Conservation (phyloP, 2,888 invertebrate species). For the Himalopsyche anomala region DNA sequence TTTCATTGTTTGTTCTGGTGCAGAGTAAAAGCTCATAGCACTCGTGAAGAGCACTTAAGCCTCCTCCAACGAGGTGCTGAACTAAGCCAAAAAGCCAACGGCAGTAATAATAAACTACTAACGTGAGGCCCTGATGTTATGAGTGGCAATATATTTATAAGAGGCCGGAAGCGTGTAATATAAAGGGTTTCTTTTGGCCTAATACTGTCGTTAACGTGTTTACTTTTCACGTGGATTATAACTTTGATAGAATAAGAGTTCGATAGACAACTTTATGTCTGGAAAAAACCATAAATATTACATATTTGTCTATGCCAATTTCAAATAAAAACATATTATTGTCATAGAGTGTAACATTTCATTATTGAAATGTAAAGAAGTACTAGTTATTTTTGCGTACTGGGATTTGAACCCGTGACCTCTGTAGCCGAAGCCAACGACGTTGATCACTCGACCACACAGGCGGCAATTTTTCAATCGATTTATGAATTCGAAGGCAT, state of each 20-base stretch:
- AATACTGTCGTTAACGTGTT: slow-evolving; percentile 42
- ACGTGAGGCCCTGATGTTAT: slow-evolving; percentile 27
- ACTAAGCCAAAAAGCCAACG: slow-evolving; percentile 9
- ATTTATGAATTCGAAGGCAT: no score
- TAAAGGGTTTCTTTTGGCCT: slow-evolving; percentile 38
- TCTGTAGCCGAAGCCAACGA: no score
- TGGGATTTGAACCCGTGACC: no score
- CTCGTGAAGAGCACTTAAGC: slow-evolving; percentile 39
- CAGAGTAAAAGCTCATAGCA: slow-evolving; percentile 45
- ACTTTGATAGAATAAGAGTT: neutral
- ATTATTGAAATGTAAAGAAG: no score
- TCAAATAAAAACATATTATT: no score
- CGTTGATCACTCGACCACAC: no score
- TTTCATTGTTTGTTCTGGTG: slow-evolving; percentile 45
- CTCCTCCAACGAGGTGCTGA: slow-evolving; percentile 44
- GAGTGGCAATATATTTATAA: slow-evolving; percentile 43
- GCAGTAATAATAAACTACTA: slow-evolving; percentile 48
- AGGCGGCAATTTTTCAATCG: no score
- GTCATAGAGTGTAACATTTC: no score
- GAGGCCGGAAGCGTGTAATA: slow-evolving; percentile 38
- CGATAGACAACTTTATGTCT: neutral
- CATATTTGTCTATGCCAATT: no score
- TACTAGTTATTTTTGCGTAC: no score
- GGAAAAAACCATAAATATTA: neutral
- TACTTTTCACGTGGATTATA: slow-evolving; percentile 40